These are phyloP conservation scores for Cryptomyrus ogoouensis DNA, from an alignment of 2,113 vertebrate species.

Conservation along the genomic window DNA sequence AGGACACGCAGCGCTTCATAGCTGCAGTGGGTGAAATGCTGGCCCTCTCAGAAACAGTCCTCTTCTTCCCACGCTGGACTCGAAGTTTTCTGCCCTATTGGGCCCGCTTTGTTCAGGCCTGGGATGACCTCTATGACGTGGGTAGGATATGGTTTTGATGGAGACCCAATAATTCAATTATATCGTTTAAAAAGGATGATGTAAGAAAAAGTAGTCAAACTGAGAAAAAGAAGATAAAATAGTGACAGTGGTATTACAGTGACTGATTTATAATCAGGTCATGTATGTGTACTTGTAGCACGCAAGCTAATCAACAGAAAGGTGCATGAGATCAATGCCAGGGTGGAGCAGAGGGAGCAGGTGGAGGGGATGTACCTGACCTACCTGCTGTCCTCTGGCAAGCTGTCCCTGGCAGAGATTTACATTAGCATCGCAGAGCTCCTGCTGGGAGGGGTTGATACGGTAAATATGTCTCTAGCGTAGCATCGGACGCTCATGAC, in stretches of 20 bases:
- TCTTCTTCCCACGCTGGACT: conserved; percentile 58
- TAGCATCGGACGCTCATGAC: background rate
- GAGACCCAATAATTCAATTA: background rate
- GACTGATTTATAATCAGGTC: too few relatives aligned
- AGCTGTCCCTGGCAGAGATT: conserved; percentile 48
- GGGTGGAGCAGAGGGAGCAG: conserved; percentile 30
- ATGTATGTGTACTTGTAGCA: conserved; percentile 39
- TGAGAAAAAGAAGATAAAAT: background rate
- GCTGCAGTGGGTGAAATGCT: conserved; percentile 51
- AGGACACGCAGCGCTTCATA: conserved; percentile 59
- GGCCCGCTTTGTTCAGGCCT: conserved; percentile 58
- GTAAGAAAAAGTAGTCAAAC: background rate
- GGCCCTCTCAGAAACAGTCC: conserved; percentile 39
- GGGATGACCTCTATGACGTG: conserved; percentile 61
- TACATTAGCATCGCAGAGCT: conserved; percentile 59
- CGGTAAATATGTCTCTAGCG: conserved; percentile 41
- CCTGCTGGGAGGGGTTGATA: conserved; percentile 66
- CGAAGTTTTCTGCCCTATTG: conserved; percentile 57
- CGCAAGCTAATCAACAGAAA: conserved; percentile 49
- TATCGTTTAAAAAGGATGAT: background rate
- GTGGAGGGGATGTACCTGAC: conserved; percentile 58
- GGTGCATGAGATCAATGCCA: conserved; percentile 42
- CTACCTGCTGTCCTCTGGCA: conserved; percentile 51
- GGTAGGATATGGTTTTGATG: conserved; percentile 38
- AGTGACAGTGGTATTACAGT: background rate